phyloP scores from a whole-genome alignment of 2,113 vertebrate species.

The Hippocampus guttulatus region DNA sequence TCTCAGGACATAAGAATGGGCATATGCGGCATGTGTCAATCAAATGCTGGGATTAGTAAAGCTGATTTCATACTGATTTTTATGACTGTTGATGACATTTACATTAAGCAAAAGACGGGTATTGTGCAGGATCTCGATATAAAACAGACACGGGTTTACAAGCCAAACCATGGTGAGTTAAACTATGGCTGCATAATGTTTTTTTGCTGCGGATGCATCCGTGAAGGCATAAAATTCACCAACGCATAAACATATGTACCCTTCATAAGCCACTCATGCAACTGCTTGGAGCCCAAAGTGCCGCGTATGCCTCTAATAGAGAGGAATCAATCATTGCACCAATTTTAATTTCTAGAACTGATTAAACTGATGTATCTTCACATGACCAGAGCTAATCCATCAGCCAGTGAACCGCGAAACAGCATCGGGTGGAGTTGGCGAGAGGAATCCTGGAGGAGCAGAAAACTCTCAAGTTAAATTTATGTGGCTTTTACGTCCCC shows the following conservation, averaged over 20 bases:
- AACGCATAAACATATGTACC: background rate
- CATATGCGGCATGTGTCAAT: background rate
- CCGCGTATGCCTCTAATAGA: background rate
- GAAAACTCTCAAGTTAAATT: constrained; percentile 13
- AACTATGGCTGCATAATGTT: background rate
- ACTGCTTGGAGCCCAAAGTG: background rate
- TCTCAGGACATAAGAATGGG: background rate
- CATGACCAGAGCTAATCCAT: constrained; percentile 25
- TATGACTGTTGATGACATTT: no score
- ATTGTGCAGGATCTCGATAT: background rate
- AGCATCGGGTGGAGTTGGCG: background rate
- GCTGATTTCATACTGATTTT: no score
- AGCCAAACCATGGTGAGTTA: background rate
- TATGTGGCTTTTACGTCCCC: constrained; percentile 15
- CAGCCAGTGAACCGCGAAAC: constrained; percentile 16
- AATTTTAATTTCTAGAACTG: constrained; percentile 22
- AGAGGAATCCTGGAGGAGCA: constrained; percentile 11
- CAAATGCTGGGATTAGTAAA: no score
- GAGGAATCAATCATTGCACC: constrained; percentile 16
- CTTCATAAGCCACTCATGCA: constrained; percentile 18
- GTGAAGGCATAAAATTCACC: background rate
- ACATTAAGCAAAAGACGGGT: no score
- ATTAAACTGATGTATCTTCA: constrained; percentile 18
- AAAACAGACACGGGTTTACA: background rate
- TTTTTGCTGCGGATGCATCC: background rate